phyloP scores from a whole-genome alignment of 2,888 invertebrate species.

The Tiliacea aurago region DNA sequence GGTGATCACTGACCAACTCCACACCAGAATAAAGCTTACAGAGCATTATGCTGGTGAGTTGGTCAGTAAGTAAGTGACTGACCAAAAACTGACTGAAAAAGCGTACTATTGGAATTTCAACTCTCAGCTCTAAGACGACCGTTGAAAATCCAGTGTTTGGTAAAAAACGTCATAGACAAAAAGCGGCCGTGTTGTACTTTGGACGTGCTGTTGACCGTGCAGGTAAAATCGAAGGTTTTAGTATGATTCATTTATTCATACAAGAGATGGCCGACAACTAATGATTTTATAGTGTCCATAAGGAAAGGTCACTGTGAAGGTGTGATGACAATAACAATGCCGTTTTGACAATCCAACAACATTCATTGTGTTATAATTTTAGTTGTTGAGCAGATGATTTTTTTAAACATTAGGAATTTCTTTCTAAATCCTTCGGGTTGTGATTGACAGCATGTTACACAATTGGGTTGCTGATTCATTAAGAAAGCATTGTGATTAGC shows the following conservation, averaged over 20 bases:
- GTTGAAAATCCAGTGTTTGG: not conserved
- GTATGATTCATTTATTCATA: not conserved
- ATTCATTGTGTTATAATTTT: not conserved
- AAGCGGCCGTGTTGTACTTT: not conserved
- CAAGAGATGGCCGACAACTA: not conserved
- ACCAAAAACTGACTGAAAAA: no score
- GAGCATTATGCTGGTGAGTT: no score
- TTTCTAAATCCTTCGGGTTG: not conserved
- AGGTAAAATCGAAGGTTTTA: slow-evolving; percentile 31
- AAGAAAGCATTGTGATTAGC: not conserved
- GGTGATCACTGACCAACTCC: no score
- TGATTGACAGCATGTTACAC: not conserved
- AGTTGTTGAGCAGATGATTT: not conserved
- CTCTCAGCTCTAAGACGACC: no score
- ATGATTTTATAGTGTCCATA: not conserved
- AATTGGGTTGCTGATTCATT: not conserved
- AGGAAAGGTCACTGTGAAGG: slow-evolving; percentile 16
- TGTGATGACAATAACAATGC: not conserved
- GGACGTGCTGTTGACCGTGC: not conserved
- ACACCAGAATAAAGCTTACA: no score
- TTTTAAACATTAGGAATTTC: not conserved
- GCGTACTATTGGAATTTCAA: not conserved
- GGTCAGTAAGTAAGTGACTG: no score
- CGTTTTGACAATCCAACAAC: not conserved
- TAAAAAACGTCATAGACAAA: not conserved